Conservation (phyloP, 2,888 invertebrate species). For the Andrena bucephala region DNA sequence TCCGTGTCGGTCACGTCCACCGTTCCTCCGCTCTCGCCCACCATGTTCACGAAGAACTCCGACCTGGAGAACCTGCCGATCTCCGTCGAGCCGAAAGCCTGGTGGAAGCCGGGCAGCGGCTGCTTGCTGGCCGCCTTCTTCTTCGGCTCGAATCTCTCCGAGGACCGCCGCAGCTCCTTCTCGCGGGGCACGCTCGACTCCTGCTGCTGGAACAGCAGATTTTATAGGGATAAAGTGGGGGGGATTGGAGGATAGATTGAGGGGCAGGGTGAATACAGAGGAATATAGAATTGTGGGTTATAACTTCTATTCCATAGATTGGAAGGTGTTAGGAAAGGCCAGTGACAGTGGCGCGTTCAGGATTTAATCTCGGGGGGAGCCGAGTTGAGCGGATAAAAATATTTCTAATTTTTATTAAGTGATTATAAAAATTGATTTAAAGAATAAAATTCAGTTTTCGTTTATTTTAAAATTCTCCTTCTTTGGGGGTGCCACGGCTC, state of each 20-base stretch:
- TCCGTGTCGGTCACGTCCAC: constrained; percentile 51
- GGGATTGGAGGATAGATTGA: neutral
- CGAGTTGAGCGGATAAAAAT: too few species aligned
- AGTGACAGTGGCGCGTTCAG: too few species aligned
- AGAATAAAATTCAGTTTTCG: too few species aligned
- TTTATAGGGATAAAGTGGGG: neutral
- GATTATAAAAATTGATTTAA: too few species aligned
- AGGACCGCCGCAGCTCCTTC: constrained; percentile 57
- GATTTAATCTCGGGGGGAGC: too few species aligned
- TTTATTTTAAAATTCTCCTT: too few species aligned
- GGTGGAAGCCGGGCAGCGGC: constrained; percentile 93
- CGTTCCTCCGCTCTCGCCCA: constrained; percentile 82
- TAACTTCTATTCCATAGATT: too few species aligned
- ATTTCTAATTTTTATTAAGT: too few species aligned
- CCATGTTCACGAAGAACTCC: constrained; percentile 89
- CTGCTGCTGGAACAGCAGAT: constrained; percentile 49
- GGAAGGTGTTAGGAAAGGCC: too few species aligned
- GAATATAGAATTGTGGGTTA: too few species aligned
- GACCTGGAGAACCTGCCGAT: constrained; percentile 91
- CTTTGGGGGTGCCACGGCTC: too few species aligned
- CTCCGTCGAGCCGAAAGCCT: constrained; percentile 94
- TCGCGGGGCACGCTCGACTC: constrained; percentile 57
- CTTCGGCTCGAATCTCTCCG: constrained; percentile 72
- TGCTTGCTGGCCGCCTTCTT: constrained; percentile 77
- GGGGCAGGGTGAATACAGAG: too few species aligned